Base-by-base conservation (phyloP, 2,797 vertebrate species). In the Sarcoramphus papa region DNA sequence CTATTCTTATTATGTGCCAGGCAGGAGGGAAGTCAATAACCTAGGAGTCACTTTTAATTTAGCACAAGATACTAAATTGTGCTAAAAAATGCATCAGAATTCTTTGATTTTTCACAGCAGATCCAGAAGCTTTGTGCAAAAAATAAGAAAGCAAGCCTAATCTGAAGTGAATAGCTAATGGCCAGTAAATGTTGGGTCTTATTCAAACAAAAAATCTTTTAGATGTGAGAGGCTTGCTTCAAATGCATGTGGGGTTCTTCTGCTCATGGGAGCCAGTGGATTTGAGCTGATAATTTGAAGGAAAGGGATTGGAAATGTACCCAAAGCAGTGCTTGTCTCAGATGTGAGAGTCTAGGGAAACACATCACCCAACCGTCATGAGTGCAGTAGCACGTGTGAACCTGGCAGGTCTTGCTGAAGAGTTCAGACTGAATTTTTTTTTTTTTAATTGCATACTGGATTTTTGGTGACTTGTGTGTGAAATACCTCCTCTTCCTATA, bases 11-110 rank as follows among this genome's bases (percentile, higher is more conserved):
- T 78, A 78, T 31, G 60, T 73, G 73, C 57, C 83, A 93, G 87
- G 85, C 73, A 76, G 83, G 57, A 95, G 79, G 76, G 83, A 77
- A 90, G 80, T 43, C 92, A 85, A 73, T 75, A 73, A 94, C 74
- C 56, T 40, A 47, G 53, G 59, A 91, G 41, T 53, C 63, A 76
- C 92, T 86, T 88, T 47, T 68, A 84, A 88, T 92, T 95, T 78
- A 93, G 82, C 79, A 67, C 56, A 73, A 60, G 74, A 69, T 24
- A 64, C 1, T 3, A 91, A 95, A 91, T 20, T n/a, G 40, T 69
- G 70, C 74, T 89, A 93, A 93, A 90, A 96, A 91, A 86, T 62
- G 74, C 81, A 89, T 67, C 40, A 20, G 51, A 85, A 47, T 24
- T 47, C 76, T 94, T 86, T 93, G 65, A 72, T 88, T 91, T 91